Conservation (phyloP, 2,888 invertebrate genomes). For the Sphinx pinastri region DNA sequence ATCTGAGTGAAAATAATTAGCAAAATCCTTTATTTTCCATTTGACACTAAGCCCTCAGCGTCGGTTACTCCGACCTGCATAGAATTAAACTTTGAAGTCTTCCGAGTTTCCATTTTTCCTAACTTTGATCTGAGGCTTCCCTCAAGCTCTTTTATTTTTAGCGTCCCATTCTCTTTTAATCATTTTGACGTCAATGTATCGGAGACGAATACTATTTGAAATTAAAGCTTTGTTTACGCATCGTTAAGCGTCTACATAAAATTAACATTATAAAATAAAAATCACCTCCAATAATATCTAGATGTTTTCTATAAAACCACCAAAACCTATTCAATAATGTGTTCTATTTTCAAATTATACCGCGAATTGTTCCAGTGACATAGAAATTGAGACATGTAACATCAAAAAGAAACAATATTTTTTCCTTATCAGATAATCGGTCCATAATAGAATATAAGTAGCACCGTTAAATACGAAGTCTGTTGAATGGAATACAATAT, state of each 20-base stretch:
- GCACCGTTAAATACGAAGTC: too few relatives aligned
- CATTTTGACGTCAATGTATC: background rate
- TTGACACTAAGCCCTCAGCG: slow-evolving; percentile 13
- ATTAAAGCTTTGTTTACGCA: too few relatives aligned
- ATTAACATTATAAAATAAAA: too few relatives aligned
- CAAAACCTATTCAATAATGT: too few relatives aligned
- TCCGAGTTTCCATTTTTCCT: slow-evolving; percentile 21
- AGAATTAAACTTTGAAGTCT: slow-evolving; percentile 25
- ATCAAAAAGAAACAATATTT: background rate
- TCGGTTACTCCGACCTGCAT: slow-evolving; percentile 20
- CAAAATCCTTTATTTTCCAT: slow-evolving; percentile 17
- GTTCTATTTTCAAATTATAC: background rate
- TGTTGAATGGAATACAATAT: slow-evolving; percentile 23
- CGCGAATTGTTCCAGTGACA: background rate
- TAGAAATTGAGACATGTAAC: background rate
- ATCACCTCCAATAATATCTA: too few relatives aligned
- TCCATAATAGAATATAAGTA: slow-evolving; percentile 32
- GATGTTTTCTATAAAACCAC: too few relatives aligned
- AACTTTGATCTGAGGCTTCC: slow-evolving; percentile 22
- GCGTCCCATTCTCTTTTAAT: background rate
- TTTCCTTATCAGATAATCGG: slow-evolving; percentile 33
- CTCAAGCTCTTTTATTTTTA: slow-evolving; percentile 12
- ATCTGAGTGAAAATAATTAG: slow-evolving; percentile 20
- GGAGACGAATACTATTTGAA: background rate
- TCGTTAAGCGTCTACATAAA: too few relatives aligned